Conservation (phyloP, 2,888 invertebrate species). For the Periphyllus acericola region DNA sequence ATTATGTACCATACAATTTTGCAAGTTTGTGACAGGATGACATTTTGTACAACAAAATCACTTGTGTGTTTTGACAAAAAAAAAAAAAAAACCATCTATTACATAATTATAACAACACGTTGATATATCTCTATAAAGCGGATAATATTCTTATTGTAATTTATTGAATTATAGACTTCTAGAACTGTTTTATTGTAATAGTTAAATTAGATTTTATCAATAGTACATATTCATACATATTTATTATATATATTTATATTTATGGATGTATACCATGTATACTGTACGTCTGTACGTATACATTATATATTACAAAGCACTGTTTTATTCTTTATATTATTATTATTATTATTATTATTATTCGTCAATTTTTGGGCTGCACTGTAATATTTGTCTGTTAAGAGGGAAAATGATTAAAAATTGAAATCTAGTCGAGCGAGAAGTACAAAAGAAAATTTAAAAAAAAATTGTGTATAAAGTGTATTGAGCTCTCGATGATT, state of each 20-base stretch:
- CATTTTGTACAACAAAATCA: background rate
- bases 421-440: constrained; percentile 44
- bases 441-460: background rate
- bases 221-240: background rate
- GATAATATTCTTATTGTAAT: constrained; percentile 33
- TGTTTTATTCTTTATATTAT: constrained; percentile 48
- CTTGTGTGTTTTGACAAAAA: too few species aligned
- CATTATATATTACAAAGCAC: constrained; percentile 38
- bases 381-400: constrained; percentile 32
- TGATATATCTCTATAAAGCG: constrained; percentile 6
- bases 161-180: constrained; percentile 60
- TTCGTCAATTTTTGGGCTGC: constrained; percentile 55
- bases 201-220: constrained; percentile 25
- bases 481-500: constrained; percentile 33
- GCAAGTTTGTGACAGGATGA: background rate
- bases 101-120: background rate
- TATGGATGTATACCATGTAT: constrained; percentile 12
- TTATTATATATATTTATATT: background rate
- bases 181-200: constrained; percentile 54
- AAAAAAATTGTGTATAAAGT: background rate
- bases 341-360: constrained; percentile 31
- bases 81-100: background rate
- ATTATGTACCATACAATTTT: background rate
- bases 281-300: background rate
- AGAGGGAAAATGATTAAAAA: background rate